Percentiles rank a stretch among this genome's conserved stretches.
Conservation (phyloP, 2,888 invertebrate genomes). For the Ephialtes manifestator region DNA sequence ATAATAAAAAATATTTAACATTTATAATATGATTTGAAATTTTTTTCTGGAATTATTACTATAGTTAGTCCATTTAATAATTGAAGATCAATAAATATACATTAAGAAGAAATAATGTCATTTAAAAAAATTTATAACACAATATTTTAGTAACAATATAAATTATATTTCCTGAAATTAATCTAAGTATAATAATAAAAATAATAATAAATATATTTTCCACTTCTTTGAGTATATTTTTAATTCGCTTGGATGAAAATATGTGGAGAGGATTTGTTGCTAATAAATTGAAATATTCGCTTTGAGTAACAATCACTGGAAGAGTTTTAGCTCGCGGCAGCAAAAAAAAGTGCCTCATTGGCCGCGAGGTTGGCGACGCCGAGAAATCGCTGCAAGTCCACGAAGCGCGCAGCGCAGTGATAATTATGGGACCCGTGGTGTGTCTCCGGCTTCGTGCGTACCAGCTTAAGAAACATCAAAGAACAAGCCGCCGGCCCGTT, state of each 20-base stretch:
- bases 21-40: too few relatives aligned
- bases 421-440: conserved; percentile 59
- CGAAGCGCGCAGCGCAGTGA: conserved; percentile 47
- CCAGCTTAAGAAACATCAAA: conserved; percentile 55
- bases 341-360: background rate
- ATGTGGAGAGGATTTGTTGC: background rate
- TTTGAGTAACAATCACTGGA: conserved; percentile 39
- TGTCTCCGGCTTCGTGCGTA: conserved; percentile 19
- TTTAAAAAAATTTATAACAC: too few relatives aligned
- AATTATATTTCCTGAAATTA: too few relatives aligned
- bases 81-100: too few relatives aligned
- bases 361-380: conserved; percentile 39
- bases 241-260: background rate
- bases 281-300: background rate
- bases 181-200: too few relatives aligned
- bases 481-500: conserved; percentile 59
- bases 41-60: too few relatives aligned
- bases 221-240: too few relatives aligned
- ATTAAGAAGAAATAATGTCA: too few relatives aligned
- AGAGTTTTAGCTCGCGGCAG: background rate
- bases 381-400: conserved; percentile 56
- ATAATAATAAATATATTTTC: too few relatives aligned
- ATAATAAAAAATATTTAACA: too few relatives aligned
- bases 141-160: too few relatives aligned
- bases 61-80: too few relatives aligned